These are phyloP conservation scores for Orthosia cruda DNA, from an alignment of 2,888 invertebrate genomes.

Conservation along the genomic window DNA sequence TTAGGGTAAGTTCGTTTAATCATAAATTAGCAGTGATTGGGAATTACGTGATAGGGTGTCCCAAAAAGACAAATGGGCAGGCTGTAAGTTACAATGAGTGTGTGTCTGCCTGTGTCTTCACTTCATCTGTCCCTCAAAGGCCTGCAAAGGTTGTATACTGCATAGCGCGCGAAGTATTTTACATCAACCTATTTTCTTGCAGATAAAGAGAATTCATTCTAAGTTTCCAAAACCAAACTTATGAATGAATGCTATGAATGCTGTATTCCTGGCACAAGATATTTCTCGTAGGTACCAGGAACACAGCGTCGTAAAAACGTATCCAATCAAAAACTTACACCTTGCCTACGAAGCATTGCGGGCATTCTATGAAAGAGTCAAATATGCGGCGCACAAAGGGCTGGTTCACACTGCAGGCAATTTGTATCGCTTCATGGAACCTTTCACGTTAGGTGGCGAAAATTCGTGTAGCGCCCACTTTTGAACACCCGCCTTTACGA, in stretches of 20 bases:
- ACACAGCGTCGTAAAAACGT: slow-evolving; percentile 10
- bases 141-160: no score
- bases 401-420: slow-evolving; percentile 47
- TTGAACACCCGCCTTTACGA: slow-evolving; percentile 43
- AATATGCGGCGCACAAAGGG: slow-evolving; percentile 48
- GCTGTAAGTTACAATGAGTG: no score
- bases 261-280: neutral
- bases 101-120: no score
- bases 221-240: neutral
- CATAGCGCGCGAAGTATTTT: no score
- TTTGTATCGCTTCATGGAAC: slow-evolving; percentile 54
- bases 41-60: no score
- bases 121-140: no score
- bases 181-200: no score
- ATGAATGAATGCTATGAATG: neutral
- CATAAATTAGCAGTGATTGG: no score
- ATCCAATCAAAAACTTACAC: slow-evolving; percentile 23
- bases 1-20: no score
- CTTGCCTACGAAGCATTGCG: slow-evolving; percentile 5
- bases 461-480: slow-evolving; percentile 33
- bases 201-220: no score
- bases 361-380: slow-evolving; percentile 27
- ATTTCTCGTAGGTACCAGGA: neutral
- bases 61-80: no score
- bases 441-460: slow-evolving; percentile 40